Evolutionary conservation across 2,888 invertebrate species (phyloP).

Genomic region (Trachelus troglodyta): DNA sequence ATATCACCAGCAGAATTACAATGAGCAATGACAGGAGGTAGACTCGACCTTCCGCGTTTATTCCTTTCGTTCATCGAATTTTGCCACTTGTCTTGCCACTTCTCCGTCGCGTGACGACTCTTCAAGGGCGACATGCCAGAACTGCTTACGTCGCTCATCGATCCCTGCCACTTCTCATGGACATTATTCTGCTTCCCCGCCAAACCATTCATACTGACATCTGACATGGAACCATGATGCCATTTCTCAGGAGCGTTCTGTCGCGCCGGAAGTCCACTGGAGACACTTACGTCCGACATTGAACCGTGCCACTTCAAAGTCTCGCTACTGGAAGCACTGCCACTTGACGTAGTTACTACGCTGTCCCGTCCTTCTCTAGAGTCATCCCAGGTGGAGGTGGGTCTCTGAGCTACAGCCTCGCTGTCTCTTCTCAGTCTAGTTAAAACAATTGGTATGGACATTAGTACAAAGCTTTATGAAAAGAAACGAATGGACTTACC

Average conservation of each 20-base stretch:
- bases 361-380: constrained; percentile 71
- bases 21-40: constrained; percentile 47
- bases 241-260: constrained; percentile 31
- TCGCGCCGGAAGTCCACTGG: constrained; percentile 58
- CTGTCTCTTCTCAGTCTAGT: constrained; percentile 71
- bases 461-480: background rate
- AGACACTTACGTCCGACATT: constrained; percentile 69
- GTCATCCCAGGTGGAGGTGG: constrained; percentile 67
- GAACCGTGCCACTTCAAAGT: constrained; percentile 82
- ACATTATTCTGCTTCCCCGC: constrained; percentile 31
- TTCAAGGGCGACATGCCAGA: constrained; percentile 28
- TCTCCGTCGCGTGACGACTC: constrained; percentile 29
- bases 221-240: constrained; percentile 59
- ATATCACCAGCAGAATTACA: constrained; percentile 35
- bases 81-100: constrained; percentile 57
- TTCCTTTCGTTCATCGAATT: constrained; percentile 53
- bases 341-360: constrained; percentile 73
- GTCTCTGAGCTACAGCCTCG: constrained; percentile 68
- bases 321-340: constrained; percentile 78
- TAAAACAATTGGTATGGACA: constrained; percentile 15
- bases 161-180: constrained; percentile 70
- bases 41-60: constrained; percentile 39
- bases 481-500: constrained; percentile 58
- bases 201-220: constrained; percentile 53
- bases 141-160: constrained; percentile 75